Percentiles rank a stretch among this genome's conserved stretches.
Conservation (phyloP, 1,140 invertebrate species). For the Orchesella cincta region DNA sequence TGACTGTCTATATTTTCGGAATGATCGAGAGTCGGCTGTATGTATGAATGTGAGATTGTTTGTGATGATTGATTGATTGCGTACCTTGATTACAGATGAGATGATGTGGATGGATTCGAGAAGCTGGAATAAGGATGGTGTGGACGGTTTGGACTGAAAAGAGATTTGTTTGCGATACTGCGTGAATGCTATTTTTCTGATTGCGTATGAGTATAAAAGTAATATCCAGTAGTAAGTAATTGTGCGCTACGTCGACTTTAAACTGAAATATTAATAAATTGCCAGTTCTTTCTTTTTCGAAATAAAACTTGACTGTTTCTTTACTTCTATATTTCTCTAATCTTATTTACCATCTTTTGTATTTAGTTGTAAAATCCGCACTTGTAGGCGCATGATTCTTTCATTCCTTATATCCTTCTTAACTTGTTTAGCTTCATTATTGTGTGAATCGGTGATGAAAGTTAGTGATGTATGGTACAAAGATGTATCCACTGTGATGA, state of each 20-base stretch:
- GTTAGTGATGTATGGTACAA: constrained; percentile 21
- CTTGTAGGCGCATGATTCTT: neutral
- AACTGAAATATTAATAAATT: constrained; percentile 18
- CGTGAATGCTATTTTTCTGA: constrained; percentile 30
- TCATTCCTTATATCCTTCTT: neutral
- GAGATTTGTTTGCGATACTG: constrained; percentile 38
- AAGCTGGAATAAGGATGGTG: constrained; percentile 38
- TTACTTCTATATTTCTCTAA: constrained; percentile 11
- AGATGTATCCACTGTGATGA: constrained; percentile 24
- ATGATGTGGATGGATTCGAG: constrained; percentile 41
- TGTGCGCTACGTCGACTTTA: constrained; percentile 28
- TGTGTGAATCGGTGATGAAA: neutral
- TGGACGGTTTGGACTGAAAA: constrained; percentile 46
- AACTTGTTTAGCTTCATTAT: neutral
- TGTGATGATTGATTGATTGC: constrained; percentile 44
- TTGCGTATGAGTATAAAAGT: constrained; percentile 21
- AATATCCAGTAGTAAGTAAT: constrained; percentile 18
- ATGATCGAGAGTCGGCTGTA: constrained; percentile 5
- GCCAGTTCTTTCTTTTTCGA: constrained; percentile 6
- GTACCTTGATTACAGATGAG: constrained; percentile 48
- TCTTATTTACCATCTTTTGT: constrained; percentile 21
- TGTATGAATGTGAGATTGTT: constrained; percentile 39
- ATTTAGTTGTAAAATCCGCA: neutral
- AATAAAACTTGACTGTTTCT: constrained; percentile 28
- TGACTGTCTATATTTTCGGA: constrained; percentile 5